Base-by-base conservation (phyloP, 2,797 vertebrate genomes). In the Pristis pectinata region DNA sequence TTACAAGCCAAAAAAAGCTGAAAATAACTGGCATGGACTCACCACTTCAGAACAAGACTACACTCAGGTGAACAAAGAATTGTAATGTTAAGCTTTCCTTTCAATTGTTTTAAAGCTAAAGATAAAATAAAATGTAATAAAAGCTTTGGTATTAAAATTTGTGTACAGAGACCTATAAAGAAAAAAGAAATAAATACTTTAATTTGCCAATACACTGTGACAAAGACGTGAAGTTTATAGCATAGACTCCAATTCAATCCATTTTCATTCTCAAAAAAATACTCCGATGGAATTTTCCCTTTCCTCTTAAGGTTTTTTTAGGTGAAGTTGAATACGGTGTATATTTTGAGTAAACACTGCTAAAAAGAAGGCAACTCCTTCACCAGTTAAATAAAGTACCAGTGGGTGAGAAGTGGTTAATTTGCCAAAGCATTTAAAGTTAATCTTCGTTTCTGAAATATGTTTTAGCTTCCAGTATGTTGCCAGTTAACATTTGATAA, bases 1-100 rank as follows among this genome's bases (percentile, higher is more conserved):
- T 97, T 97, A 97, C 96, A 96, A 95, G 96, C 95, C 96, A 94
- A 34, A 94, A 53, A 53, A 0, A 76, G 41, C 0, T 72, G 92
- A 34, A 34, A 74, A 53, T 74, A 5, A 30, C 44, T 72, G 41
- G 37, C 22, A 30, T 72, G 37, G 64, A 49, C 41, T 93, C 41
- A 93, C 37, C 37, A 93, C 67, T 72, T 49, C 7, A 5, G 64
- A 70, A 19, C 10, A 11, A 53, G 70, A 24, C 53, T 1, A 13
- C 0, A 53, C 30, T n/a, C 70, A 74, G 2, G 49, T 49, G 41
- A 53, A n/a, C 13, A 76, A 49, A 74, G 1, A 6, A 41, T 6
- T 44, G n/a, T 27, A 1, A 15, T 13, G 59, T 3, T 8, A 89
- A 61, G n/a, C 30, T 61, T 10, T 61, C 85, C 49, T 34, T 34